Percentiles rank a stretch among this genome's conserved stretches.
phyloP scores from a whole-genome alignment of 30 jellyfish, hydroid and myxozoan genomes.

The Hydractinia echinata region DNA sequence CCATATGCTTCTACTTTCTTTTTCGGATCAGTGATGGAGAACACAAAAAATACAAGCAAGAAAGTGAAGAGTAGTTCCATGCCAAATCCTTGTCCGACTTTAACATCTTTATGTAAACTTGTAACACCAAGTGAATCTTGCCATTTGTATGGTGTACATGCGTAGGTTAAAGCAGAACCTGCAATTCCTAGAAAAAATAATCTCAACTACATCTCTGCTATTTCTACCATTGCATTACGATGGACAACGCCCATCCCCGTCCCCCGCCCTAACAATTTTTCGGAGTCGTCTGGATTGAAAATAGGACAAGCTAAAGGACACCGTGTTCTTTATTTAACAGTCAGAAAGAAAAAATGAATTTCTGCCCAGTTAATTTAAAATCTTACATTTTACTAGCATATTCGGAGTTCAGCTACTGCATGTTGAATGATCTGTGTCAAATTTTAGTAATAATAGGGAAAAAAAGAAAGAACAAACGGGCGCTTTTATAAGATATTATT shows the following conservation, averaged over 20 bases:
- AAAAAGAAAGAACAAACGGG: no score
- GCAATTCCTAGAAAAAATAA: not conserved
- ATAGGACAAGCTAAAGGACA: no score
- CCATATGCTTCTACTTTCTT: conserved; percentile 91
- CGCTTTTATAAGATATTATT: no score
- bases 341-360: no score
- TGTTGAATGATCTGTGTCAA: no score
- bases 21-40: conserved; percentile 79
- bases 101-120: conserved; percentile 30
- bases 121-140: conserved; percentile 63
- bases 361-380: no score
- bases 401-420: no score
- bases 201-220: not conserved
- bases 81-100: conserved; percentile 85
- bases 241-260: no score
- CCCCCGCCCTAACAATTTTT: not conserved
- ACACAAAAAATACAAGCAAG: conserved; percentile 65
- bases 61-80: conserved; percentile 82
- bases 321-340: no score
- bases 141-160: conserved; percentile 40
- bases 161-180: conserved; percentile 34
- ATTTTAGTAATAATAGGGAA: no score
- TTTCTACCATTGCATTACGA: no score
- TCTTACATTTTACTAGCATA: no score
- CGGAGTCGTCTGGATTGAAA: not conserved